phyloP scores from a whole-genome alignment of 2,797 vertebrate genomes.

The Pachyuromys duprasi region DNA sequence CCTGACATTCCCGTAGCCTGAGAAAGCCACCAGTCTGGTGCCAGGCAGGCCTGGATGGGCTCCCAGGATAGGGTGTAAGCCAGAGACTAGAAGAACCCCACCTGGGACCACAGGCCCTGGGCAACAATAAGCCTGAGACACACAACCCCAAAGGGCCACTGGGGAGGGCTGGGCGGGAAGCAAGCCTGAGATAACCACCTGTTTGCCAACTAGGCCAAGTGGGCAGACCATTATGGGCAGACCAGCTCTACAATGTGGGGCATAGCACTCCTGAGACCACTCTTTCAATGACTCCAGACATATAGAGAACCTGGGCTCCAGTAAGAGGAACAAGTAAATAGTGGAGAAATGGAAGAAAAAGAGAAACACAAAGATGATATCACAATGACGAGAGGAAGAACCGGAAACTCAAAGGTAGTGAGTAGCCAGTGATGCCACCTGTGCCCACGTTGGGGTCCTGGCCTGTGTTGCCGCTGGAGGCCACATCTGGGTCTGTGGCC shows the following conservation, averaged over 20 bases:
- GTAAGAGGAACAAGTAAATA: not conserved
- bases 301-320: not conserved
- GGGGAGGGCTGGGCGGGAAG: not conserved
- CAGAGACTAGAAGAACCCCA: no score
- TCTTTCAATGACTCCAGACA: not conserved
- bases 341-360: not conserved
- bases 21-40: no score
- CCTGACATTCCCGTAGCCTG: not conserved
- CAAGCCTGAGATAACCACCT: not conserved
- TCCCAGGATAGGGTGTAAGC: no score
- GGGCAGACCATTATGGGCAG: no score
- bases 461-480: not conserved
- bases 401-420: not conserved
- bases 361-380: not conserved
- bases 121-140: no score
- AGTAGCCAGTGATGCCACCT: not conserved
- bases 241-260: not conserved
- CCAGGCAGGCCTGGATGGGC: no score
- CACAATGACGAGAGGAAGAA: not conserved
- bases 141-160: no score
- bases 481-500: not conserved
- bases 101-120: no score
- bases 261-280: not conserved
- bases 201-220: no score
- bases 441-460: not conserved